These are phyloP conservation scores for Tenualosa ilisha DNA, from an alignment of 2,797 vertebrate genomes.

Conservation along the genomic window DNA sequence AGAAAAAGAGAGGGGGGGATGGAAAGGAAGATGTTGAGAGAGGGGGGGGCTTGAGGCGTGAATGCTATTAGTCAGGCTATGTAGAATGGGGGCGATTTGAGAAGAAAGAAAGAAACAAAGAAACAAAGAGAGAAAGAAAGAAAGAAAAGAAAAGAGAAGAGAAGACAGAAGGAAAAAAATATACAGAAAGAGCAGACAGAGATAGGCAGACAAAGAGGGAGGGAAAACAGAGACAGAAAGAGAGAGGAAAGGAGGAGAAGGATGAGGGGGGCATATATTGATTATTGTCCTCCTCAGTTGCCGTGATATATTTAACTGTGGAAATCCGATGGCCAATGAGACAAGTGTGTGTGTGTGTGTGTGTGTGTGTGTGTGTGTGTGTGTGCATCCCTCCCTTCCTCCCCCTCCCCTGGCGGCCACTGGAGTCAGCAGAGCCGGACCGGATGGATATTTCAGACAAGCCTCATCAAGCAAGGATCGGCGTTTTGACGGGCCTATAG, in stretches of 20 bases:
- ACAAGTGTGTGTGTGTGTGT: constrained; percentile 28
- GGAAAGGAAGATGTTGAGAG: neutral
- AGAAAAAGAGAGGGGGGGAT: neutral
- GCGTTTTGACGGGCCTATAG: neutral
- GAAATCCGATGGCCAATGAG: constrained; percentile 41
- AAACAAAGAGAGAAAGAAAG: constrained; percentile 18
- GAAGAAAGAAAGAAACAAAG: neutral
- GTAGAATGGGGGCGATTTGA: neutral
- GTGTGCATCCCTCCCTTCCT: neutral
- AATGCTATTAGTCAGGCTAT: constrained; percentile 7
- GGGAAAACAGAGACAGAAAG: constrained; percentile 21
- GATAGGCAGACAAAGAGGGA: neutral
- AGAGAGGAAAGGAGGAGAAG: neutral
- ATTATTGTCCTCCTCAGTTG: constrained; percentile 38
- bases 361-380: constrained; percentile 35
- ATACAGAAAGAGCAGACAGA: constrained; percentile 8
- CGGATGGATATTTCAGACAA: neutral
- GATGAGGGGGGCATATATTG: constrained; percentile 51
- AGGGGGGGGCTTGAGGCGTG: neutral
- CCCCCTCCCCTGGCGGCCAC: neutral
- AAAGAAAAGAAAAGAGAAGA: constrained; percentile 13
- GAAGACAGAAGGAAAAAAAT: neutral
- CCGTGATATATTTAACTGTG: constrained; percentile 51
- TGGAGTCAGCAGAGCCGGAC: constrained; percentile 9
- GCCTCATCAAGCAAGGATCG: neutral